These are phyloP conservation scores for Pedionomus torquatus DNA, from an alignment of 2,113 vertebrate genomes.

Conservation along the genomic window DNA sequence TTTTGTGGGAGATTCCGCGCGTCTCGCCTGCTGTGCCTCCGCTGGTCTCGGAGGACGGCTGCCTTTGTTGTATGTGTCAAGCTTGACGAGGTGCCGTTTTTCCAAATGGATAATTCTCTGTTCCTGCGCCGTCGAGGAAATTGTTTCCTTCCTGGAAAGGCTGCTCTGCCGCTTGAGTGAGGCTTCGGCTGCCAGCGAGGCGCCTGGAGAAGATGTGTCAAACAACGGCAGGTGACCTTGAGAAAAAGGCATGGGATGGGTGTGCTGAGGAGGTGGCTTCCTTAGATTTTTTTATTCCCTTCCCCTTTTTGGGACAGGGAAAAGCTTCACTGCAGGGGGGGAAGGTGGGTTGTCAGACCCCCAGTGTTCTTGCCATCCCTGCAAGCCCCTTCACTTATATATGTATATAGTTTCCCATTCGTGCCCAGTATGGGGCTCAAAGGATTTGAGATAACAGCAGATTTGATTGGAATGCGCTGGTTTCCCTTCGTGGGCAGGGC, in stretches of 20 bases:
- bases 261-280: background rate
- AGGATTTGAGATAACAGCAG: no score
- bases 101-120: constrained; percentile 42
- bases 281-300: background rate
- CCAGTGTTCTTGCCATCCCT: background rate
- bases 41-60: background rate
- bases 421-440: no score
- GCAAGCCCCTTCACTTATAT: background rate
- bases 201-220: background rate
- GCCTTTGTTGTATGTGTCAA: constrained; percentile 37
- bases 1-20: background rate
- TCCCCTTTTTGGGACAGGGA: background rate
- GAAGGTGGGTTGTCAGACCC: background rate
- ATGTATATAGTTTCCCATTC: no score
- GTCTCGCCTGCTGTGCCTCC: background rate
- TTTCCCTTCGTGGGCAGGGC: background rate
- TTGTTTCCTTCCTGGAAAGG: constrained; percentile 27
- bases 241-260: background rate
- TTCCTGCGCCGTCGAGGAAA: constrained; percentile 11
- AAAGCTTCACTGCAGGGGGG: background rate
- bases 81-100: constrained; percentile 34
- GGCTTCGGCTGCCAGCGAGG: background rate
- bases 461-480: no score
- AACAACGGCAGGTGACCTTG: constrained; percentile 3
- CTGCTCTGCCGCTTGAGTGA: background rate